These are phyloP conservation scores for Anguilla obscura DNA, from an alignment of 2,797 vertebrate species.

Conservation along the genomic window DNA sequence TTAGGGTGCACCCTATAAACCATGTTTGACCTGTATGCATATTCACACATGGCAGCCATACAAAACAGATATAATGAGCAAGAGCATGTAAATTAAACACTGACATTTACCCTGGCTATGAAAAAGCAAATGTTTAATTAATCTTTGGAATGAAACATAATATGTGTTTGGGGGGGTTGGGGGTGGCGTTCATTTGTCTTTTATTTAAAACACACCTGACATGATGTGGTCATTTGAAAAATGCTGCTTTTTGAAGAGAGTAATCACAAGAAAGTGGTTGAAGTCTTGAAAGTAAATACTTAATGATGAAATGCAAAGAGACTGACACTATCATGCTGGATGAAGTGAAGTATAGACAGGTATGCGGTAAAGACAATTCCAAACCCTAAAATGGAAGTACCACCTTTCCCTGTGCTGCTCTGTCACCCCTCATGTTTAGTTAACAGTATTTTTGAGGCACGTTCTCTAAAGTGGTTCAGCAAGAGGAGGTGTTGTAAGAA, in stretches of 20 bases:
- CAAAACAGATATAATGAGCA: conserved; percentile 24
- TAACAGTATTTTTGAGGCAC: conserved; percentile 9
- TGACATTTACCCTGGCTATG: neutral
- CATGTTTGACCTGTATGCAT: neutral
- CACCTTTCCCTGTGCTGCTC: neutral
- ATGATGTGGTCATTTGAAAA: neutral
- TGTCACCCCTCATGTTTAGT: conserved; percentile 5
- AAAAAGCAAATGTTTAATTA: conserved; percentile 11
- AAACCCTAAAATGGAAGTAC: neutral
- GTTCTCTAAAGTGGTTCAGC: neutral
- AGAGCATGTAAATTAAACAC: conserved; percentile 17
- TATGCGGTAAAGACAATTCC: neutral
- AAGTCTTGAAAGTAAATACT: neutral
- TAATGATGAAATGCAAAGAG: neutral
- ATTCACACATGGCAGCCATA: conserved; percentile 24
- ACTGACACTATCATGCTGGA: neutral
- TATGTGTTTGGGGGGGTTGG: neutral
- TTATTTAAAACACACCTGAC: conserved; percentile 17
- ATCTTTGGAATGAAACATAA: conserved; percentile 5
- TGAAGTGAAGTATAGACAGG: neutral
- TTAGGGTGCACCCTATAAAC: neutral
- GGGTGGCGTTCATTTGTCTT: neutral
- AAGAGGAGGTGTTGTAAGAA: neutral
- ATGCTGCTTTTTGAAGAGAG: neutral
- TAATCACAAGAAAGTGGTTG: conserved; percentile 7